These are phyloP conservation scores for Holacanthella duospinosa DNA, from an alignment of 2,888 invertebrate genomes.

Conservation along the genomic window DNA sequence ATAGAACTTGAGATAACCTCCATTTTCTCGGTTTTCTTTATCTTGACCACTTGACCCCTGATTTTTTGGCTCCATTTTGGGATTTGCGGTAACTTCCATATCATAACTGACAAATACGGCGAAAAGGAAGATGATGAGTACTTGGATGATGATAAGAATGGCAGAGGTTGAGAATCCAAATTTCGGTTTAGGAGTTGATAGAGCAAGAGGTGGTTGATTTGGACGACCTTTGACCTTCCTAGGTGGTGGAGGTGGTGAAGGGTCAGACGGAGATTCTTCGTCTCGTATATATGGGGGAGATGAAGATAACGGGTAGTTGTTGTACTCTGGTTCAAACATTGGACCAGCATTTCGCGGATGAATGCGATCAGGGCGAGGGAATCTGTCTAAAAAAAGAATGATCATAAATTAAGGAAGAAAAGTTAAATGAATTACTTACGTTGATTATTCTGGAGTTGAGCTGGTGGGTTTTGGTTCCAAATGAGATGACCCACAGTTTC, in stretches of 20 bases:
- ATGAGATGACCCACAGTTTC: conserved; percentile 6
- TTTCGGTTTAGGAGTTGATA: background rate
- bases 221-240: background rate
- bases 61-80: too few relatives aligned
- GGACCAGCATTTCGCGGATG: background rate
- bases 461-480: background rate
- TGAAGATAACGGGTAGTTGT: background rate
- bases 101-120: conserved; percentile 24
- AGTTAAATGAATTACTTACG: background rate
- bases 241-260: background rate
- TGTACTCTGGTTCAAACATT: background rate
- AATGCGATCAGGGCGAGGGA: background rate
- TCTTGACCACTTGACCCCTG: too few relatives aligned
- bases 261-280: background rate
- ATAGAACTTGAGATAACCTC: background rate
- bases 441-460: background rate
- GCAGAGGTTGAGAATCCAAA: background rate
- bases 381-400: background rate
- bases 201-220: background rate
- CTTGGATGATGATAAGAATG: conserved; percentile 18
- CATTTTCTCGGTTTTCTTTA: too few relatives aligned
- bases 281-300: background rate
- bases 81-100: background rate
- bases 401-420: background rate
- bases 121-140: conserved; percentile 22